Conservation (phyloP, 2,888 invertebrate genomes). For the Limenitis camilla region DNA sequence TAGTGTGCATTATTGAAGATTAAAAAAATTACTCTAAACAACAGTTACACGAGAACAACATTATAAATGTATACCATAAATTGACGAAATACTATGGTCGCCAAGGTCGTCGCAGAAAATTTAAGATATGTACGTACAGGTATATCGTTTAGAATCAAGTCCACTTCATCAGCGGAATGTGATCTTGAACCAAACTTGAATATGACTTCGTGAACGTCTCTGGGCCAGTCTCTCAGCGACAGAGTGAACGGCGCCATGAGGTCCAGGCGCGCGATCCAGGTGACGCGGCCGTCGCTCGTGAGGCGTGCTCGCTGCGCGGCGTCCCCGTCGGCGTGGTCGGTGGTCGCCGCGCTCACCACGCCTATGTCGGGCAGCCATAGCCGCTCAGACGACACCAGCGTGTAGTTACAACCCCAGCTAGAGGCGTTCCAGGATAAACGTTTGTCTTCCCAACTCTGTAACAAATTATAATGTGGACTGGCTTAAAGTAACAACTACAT, state of each 20-base stretch:
- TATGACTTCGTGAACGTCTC: conserved; percentile 79
- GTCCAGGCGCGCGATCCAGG: conserved; percentile 45
- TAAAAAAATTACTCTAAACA: not conserved
- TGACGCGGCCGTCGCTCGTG: conserved; percentile 77
- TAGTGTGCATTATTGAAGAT: not conserved
- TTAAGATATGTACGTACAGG: conserved; percentile 36
- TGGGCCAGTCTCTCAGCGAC: conserved; percentile 80
- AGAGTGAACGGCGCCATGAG: conserved; percentile 45
- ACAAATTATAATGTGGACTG: not conserved
- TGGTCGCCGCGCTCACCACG: conserved; percentile 79
- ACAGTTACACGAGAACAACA: too few relatives aligned
- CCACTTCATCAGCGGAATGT: conserved; percentile 75
- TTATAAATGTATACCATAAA: too few relatives aligned
- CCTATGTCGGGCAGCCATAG: conserved; percentile 86
- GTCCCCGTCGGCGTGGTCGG: conserved; percentile 73
- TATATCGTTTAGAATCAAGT: conserved; percentile 38
- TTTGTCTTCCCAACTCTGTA: conserved; percentile 84
- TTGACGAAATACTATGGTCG: not conserved
- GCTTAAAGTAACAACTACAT: not conserved
- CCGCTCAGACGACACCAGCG: conserved; percentile 80
- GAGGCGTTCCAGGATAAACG: conserved; percentile 81
- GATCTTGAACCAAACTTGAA: conserved; percentile 85
- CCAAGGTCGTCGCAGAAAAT: not conserved
- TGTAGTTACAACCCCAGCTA: conserved; percentile 75
- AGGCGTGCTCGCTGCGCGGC: conserved; percentile 81